These are phyloP conservation scores for Vanessa atalanta DNA, from an alignment of 1,140 invertebrate genomes.

Conservation along the genomic window DNA sequence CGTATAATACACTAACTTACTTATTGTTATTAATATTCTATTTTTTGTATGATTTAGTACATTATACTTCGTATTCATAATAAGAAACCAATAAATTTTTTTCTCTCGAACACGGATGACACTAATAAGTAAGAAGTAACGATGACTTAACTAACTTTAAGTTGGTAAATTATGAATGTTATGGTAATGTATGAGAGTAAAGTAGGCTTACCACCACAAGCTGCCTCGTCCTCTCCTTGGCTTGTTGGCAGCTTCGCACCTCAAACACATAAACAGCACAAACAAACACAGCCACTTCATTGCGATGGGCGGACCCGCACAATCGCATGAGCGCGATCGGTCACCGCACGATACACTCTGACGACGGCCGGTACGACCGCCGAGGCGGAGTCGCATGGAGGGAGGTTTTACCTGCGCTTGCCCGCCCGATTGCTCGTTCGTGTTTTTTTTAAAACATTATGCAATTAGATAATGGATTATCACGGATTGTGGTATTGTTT, in stretches of 20 bases:
- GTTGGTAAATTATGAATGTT: background rate
- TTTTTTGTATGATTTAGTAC: too few species aligned
- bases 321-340: conserved; percentile 62
- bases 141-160: too few species aligned
- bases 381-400: conserved; percentile 68
- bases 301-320: conserved; percentile 63
- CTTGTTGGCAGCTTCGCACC: conserved; percentile 69
- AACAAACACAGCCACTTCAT: conserved; percentile 79
- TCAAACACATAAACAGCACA: conserved; percentile 73
- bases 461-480: conserved; percentile 55
- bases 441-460: conserved; percentile 57
- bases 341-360: conserved; percentile 66
- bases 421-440: conserved; percentile 65
- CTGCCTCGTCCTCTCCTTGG: conserved; percentile 75
- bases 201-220: conserved; percentile 78
- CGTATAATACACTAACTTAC: background rate
- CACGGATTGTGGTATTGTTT: conserved; percentile 6
- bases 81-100: too few species aligned
- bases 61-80: too few species aligned
- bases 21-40: too few species aligned
- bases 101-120: too few species aligned
- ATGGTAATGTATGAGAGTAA: background rate
- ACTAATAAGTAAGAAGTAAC: too few species aligned
- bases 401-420: conserved; percentile 68
- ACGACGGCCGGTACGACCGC: conserved; percentile 34